A percentile compares a stretch with the other conserved stretches of the same genome.
phyloP scores from a whole-genome alignment of 2,113 vertebrate species.

The Corynorhinus townsendii region DNA sequence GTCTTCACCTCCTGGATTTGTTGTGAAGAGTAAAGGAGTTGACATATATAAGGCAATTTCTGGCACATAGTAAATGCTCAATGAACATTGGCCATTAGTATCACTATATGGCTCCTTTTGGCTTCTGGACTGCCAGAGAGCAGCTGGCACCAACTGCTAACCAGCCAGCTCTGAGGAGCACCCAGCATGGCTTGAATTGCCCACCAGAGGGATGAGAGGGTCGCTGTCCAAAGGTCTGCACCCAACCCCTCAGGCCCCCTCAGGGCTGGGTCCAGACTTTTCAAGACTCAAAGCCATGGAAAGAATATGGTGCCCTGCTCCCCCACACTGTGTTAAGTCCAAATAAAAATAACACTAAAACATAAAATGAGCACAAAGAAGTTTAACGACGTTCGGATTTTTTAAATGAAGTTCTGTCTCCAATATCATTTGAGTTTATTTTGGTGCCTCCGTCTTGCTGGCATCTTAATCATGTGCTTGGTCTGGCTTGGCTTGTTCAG shows the following conservation, averaged over 20 bases:
- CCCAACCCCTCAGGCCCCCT: background rate
- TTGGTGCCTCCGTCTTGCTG: background rate
- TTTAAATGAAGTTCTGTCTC: background rate
- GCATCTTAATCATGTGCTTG: background rate
- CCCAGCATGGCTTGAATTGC: background rate
- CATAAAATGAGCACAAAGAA: background rate
- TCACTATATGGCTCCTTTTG: background rate
- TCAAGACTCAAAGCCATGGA: background rate
- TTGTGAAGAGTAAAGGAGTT: background rate
- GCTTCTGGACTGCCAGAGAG: background rate
- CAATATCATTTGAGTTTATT: background rate
- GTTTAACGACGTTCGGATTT: background rate
- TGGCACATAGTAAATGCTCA: background rate
- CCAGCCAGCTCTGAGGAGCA: background rate
- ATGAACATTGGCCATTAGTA: background rate
- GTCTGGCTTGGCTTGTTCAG: background rate
- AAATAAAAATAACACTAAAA: background rate
- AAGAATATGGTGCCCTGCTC: too few relatives aligned
- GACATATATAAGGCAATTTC: background rate
- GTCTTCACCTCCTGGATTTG: too few relatives aligned
- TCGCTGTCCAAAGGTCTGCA: background rate
- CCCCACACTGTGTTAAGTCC: background rate
- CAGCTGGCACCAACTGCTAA: background rate
- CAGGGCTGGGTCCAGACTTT: background rate
- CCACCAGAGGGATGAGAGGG: fast-evolving